Base-by-base conservation (phyloP, 2,113 vertebrate species). In the Ptilonorhynchus violaceus region DNA sequence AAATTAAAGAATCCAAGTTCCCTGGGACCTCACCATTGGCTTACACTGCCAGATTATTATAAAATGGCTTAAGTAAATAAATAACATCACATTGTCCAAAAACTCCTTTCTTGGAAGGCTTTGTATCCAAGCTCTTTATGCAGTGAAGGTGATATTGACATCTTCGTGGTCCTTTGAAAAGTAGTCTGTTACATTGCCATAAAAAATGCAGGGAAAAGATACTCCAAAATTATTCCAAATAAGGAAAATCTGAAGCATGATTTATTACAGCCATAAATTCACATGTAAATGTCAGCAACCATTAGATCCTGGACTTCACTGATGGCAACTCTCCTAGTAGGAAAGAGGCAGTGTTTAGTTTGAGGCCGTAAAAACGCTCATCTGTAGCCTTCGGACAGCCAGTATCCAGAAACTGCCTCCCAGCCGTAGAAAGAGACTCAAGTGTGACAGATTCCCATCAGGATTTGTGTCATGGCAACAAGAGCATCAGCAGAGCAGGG, bases 41-140 rank as follows among this genome's bases (percentile, higher is more conserved):
- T 33, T 58, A 56, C 53, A 22, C 52, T 60, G 76, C 84, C 73
- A 72, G 50, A 44, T 41, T 72, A 87, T 96, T 96, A 92, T 94
- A 94, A 97, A 97, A 92, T 58, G 27, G 58, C 69, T 95, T 76
- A 94, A 95, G 95, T 92, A 95, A 95, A 96, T 60, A 94, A 86
- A 90, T 52, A 93, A 73, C 50, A 82, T 33, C 82, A 21, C 37
- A 89, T 93, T 72, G 66, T 93, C 59, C 41, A 85, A 89, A 93
- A 76, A 6, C 59, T 93, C 68, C 79, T 67, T 87, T 77, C 76
- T 92, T 95, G 90, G 86, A 91, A 91, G 92, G 67, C 62, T 85
- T 91, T 76, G 46, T 64, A 35, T 79, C 41, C 31, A 21, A 63
- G 18, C 6, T 72, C 47, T 52, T 89, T 55, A 77, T 59, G 55